Evolutionary conservation across 1,140 invertebrate genomes (phyloP).

Genomic region (Drosophila orosa): DNA sequence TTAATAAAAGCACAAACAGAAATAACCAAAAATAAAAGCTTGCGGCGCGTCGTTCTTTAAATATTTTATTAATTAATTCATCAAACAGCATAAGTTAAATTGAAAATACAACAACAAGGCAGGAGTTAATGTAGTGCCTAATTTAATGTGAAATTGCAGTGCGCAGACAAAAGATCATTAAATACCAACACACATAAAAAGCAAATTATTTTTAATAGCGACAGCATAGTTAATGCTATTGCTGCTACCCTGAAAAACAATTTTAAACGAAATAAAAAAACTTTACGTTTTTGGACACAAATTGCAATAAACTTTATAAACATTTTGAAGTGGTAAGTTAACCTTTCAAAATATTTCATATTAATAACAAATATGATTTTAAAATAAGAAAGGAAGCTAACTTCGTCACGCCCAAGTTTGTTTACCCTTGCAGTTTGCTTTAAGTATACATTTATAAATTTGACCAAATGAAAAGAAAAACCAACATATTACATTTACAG

Average conservation of each 20-base stretch:
- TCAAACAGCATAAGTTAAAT: slow-evolving; percentile 42
- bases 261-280: slow-evolving; percentile 8
- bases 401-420: no score
- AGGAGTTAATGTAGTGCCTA: slow-evolving; percentile 77
- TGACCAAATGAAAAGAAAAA: no score
- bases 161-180: slow-evolving; percentile 37
- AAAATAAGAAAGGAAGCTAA: no score
- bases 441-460: no score
- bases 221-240: slow-evolving; percentile 29
- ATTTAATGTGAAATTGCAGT: slow-evolving; percentile 60
- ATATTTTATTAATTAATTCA: slow-evolving; percentile 61
- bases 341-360: neutral
- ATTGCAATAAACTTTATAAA: slow-evolving; percentile 11
- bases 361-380: neutral
- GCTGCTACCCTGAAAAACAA: slow-evolving; percentile 12
- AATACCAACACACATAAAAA: slow-evolving; percentile 17
- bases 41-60: slow-evolving; percentile 49
- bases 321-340: slow-evolving; percentile 27
- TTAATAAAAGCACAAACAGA: slow-evolving; percentile 40
- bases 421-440: no score
- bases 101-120: slow-evolving; percentile 37
- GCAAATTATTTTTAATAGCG: slow-evolving; percentile 37
- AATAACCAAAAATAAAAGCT: slow-evolving; percentile 49
- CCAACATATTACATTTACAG: no score
- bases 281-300: slow-evolving; percentile 2